A percentile compares a stretch with the other conserved stretches of the same genome.
phyloP scores from a whole-genome alignment of 1,140 invertebrate genomes.

The Mizuhopecten yessoensis region DNA sequence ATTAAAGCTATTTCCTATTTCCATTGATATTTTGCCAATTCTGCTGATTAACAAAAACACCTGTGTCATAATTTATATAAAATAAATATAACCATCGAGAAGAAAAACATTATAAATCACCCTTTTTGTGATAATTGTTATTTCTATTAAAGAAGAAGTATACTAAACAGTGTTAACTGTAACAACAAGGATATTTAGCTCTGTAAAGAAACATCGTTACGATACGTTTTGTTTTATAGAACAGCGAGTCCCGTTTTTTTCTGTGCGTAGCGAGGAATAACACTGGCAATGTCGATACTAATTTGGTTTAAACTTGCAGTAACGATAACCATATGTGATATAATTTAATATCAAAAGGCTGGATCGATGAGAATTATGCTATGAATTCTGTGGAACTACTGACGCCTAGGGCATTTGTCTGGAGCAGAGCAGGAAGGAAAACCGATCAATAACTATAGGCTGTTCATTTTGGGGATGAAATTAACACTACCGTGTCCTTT shows the following conservation, averaged over 20 bases:
- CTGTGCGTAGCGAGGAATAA: neutral
- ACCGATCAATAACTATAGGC: neutral
- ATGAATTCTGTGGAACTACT: constrained; percentile 60
- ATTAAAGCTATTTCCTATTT: no score
- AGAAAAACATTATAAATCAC: no score
- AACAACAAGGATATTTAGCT: neutral
- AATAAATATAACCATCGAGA: no score
- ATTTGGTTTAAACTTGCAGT: constrained; percentile 55
- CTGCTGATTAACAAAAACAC: no score
- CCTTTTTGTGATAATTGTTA: no score
- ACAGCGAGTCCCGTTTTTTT: neutral
- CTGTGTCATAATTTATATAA: no score
- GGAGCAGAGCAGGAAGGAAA: neutral
- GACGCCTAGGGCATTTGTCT: constrained; percentile 41
- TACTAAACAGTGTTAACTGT: neutral
- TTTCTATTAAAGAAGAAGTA: neutral
- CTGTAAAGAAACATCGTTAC: neutral
- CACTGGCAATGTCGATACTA: constrained; percentile 52
- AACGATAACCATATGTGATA: constrained; percentile 64
- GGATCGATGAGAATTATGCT: constrained; percentile 55
- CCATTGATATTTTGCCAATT: no score
- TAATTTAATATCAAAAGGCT: constrained; percentile 62
- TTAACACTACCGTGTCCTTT: neutral
- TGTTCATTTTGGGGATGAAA: neutral
- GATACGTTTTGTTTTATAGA: neutral